Evolutionary conservation across 2,888 invertebrate genomes (phyloP).

Genomic region (Eurois occulta): DNA sequence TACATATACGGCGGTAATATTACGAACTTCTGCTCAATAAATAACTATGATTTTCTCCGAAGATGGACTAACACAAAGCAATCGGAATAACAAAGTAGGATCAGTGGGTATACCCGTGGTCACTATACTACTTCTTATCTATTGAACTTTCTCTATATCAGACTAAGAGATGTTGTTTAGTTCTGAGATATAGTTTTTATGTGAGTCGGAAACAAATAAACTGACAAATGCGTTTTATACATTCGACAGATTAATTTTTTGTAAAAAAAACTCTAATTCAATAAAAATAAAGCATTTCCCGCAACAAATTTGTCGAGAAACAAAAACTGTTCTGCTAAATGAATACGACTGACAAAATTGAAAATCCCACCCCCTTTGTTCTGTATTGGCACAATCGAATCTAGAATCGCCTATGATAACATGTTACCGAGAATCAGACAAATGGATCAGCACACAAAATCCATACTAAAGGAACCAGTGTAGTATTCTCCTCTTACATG

Average conservation of each 20-base stretch:
- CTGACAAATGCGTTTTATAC: background rate
- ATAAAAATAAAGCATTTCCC: no score
- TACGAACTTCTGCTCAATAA: slow-evolving; percentile 26
- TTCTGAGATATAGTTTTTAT: background rate
- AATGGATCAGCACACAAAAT: background rate
- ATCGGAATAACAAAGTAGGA: slow-evolving; percentile 40
- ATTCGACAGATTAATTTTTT: background rate
- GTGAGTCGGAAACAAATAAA: background rate
- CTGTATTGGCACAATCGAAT: background rate
- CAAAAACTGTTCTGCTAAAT: background rate
- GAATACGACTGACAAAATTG: background rate
- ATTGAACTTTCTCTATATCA: slow-evolving; percentile 11
- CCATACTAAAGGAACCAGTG: background rate
- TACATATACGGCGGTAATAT: slow-evolving; percentile 8
- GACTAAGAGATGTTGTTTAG: background rate
- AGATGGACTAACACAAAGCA: slow-evolving; percentile 36
- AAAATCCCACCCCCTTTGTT: slow-evolving; percentile 1
- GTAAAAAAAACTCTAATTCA: background rate
- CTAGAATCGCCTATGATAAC: background rate
- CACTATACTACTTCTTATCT: background rate
- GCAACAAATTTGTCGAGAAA: background rate
- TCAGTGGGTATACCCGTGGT: background rate
- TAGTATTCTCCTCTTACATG: background rate
- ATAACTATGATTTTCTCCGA: slow-evolving; percentile 23
- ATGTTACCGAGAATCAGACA: background rate